These are phyloP conservation scores for Heptranchias perlo DNA, from an alignment of 2,113 vertebrate genomes.

Conservation along the genomic window DNA sequence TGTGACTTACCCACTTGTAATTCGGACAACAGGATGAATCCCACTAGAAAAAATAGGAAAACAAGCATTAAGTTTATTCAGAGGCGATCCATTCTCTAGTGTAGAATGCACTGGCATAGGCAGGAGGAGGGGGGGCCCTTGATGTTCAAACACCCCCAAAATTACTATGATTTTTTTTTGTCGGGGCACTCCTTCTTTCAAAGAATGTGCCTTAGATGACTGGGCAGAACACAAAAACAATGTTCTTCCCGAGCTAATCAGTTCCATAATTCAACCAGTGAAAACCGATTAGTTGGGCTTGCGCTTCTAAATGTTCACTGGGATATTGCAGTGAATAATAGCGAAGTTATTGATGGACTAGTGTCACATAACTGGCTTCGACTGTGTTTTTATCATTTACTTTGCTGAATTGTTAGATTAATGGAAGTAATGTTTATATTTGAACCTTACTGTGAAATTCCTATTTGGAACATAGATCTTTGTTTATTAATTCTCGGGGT, in stretches of 20 bases:
- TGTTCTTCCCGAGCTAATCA: not conserved
- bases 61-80: not conserved
- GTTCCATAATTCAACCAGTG: not conserved
- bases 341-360: not conserved
- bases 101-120: not conserved
- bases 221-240: not conserved
- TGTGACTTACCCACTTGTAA: constrained; percentile 1
- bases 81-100: not conserved
- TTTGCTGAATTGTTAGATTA: not conserved
- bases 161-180: not conserved
- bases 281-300: not conserved
- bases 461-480: too few relatives aligned
- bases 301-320: not conserved
- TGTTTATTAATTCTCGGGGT: too few relatives aligned
- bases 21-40: not conserved
- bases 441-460: too few relatives aligned
- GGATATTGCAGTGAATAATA: not conserved
- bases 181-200: not conserved
- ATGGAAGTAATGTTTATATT: not conserved
- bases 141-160: not conserved
- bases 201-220: not conserved
- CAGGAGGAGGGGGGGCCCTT: not conserved
- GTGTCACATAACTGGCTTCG: not conserved
- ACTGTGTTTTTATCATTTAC: not conserved
- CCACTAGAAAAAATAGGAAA: not conserved